These are phyloP conservation scores for Paedocypris micromegethes DNA, from an alignment of 2,797 vertebrate species.

Conservation along the genomic window DNA sequence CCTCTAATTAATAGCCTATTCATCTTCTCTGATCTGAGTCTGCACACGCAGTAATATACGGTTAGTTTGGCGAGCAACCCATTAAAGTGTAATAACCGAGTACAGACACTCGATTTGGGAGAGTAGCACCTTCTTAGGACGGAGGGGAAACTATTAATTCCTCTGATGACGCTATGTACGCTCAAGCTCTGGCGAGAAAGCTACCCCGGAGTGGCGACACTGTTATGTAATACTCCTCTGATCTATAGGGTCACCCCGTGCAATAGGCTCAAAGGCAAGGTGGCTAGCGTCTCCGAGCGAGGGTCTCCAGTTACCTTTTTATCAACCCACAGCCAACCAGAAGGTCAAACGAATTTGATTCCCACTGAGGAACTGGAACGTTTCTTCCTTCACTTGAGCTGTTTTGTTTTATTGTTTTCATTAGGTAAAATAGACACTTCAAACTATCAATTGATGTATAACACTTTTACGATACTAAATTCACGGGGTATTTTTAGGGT, in stretches of 20 bases:
- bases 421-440: no score
- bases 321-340: conserved; percentile 46
- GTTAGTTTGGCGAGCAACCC: conserved; percentile 83
- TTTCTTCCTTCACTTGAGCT: conserved; percentile 32
- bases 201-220: conserved; percentile 23
- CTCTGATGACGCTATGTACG: conserved; percentile 74
- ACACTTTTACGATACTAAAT: no score
- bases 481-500: no score
- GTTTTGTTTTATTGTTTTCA: no score
- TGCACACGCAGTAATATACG: conserved; percentile 81
- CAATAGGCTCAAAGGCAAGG: conserved; percentile 34
- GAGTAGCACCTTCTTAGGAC: conserved; percentile 80
- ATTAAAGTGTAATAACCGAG: conserved; percentile 85
- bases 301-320: conserved; percentile 46
- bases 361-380: conserved; percentile 33
- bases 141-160: conserved; percentile 82
- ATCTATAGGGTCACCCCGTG: conserved; percentile 41
- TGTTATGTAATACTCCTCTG: conserved; percentile 50
- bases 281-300: conserved; percentile 7
- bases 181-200: conserved; percentile 58
- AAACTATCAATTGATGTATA: no score
- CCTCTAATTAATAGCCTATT: conserved; percentile 86
- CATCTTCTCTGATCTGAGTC: conserved; percentile 82
- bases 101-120: conserved; percentile 79
- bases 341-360: conserved; percentile 54